Conservation (phyloP, 2,113 vertebrate genomes). For the Eleginops maclovinus region DNA sequence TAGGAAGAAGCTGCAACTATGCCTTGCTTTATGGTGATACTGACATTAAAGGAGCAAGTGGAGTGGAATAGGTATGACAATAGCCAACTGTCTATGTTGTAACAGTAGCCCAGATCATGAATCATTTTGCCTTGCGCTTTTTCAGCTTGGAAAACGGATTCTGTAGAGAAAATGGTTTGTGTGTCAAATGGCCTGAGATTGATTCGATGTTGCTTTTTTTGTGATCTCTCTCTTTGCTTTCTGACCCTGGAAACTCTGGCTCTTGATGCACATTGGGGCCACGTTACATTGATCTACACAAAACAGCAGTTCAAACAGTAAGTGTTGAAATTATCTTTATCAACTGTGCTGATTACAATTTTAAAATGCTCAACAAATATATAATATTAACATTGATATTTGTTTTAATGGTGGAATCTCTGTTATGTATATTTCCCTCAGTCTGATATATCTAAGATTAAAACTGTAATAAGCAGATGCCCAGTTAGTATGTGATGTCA, state of each 20-base stretch:
- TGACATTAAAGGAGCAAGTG: slow-evolving; percentile 56
- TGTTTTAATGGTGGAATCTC: not conserved
- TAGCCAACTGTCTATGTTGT: slow-evolving; percentile 44
- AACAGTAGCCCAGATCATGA: slow-evolving; percentile 38
- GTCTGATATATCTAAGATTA: not conserved
- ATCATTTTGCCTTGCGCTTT: slow-evolving; percentile 29
- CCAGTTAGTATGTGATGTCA: not conserved
- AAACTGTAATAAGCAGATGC: not conserved
- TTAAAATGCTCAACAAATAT: not conserved
- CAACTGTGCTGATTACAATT: not conserved
- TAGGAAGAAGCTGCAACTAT: slow-evolving; percentile 30
- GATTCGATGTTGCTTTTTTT: slow-evolving; percentile 46
- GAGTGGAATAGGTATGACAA: slow-evolving; percentile 37
- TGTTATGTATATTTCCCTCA: not conserved
- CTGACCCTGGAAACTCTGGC: slow-evolving; percentile 34
- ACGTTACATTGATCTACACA: slow-evolving; percentile 66
- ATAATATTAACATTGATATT: not conserved
- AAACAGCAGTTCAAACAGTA: slow-evolving; percentile 89
- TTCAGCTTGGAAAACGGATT: slow-evolving; percentile 40
- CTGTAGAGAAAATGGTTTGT: slow-evolving; percentile 40
- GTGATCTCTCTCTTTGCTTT: slow-evolving; percentile 20
- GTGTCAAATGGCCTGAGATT: slow-evolving; percentile 48
- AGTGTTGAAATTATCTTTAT: slow-evolving; percentile 80
- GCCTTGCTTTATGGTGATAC: slow-evolving; percentile 41
- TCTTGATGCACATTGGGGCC: slow-evolving; percentile 66